Evolutionary conservation across 64 coral and sea anemone species (phyloP), one percentile per base, ranked within the genome.

Genomic region (Montipora foliosa): DNA sequence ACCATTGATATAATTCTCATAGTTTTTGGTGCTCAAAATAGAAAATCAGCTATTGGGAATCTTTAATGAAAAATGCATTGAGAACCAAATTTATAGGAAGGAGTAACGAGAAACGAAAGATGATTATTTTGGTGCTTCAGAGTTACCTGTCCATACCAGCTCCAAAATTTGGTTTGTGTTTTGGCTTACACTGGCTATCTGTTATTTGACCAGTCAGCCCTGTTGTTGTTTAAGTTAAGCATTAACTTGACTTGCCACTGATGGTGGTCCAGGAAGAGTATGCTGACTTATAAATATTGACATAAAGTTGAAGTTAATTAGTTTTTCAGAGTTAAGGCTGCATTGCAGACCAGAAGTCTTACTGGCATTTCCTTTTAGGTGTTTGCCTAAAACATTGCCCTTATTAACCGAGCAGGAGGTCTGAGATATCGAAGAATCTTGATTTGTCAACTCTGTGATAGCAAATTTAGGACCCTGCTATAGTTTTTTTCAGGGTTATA

Each of bases 261-360:
- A 76, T 76, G 74, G 74, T 76, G 74, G 74, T 48, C 74, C 14
- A 76, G 74, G 74, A 76, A 76, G 37, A 76, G 20, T 76, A 76
- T 29, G 45, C 5, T 47, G 7, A 44, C 8, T 44, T 47, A 76
- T 76, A 13, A 76, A 46, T 14, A 76, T 55, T 55, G 74, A 76
- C 8, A 76, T 76, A 45, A 76, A 76, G 24, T 76, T 76, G 74
- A 76, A 76, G 74, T 76, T 76, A 46, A 12, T 76, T 76, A 37
- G 13, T 48, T 76, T 76, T 76, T 76, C 37, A 76, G 74, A 76
- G 29, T 76, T 37, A 37, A 37, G 37, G 37, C 37, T 37, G 37
- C 37, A 37, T 37, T 37, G 37, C 37, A 37, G 37, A 37, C 37
- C 37, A 37, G 37, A 37, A 37, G 2, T 37, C 37, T 37, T 37